Evolutionary conservation across 2,797 vertebrate species (phyloP).

Genomic region (Sparidentex hasta): DNA sequence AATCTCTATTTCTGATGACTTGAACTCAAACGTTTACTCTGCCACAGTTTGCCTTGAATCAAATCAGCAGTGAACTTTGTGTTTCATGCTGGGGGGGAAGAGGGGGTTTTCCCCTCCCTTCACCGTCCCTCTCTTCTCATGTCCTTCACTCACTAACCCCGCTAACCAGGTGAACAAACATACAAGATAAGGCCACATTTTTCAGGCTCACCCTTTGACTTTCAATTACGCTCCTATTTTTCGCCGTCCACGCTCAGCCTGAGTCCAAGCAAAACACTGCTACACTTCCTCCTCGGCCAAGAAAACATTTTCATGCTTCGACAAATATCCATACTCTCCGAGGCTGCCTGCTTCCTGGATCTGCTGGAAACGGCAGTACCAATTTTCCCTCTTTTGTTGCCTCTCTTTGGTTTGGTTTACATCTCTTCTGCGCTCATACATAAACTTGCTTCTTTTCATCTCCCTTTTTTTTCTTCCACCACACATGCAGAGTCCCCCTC

Average conservation of each 20-base stretch:
- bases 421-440: conserved; percentile 12
- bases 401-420: conserved; percentile 11
- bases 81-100: conserved; percentile 8
- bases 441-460: conserved; percentile 13
- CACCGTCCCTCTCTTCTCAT: conserved; percentile 28
- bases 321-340: conserved; percentile 59
- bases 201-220: conserved; percentile 73
- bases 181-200: conserved; percentile 83
- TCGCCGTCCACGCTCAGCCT: conserved; percentile 47
- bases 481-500: neutral
- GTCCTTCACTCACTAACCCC: conserved; percentile 79
- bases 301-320: conserved; percentile 74
- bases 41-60: conserved; percentile 44
- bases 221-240: conserved; percentile 74
- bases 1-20: conserved; percentile 46
- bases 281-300: conserved; percentile 72
- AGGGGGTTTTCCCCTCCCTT: neutral
- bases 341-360: conserved; percentile 55
- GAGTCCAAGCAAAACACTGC: conserved; percentile 74
- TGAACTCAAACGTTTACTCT: conserved; percentile 55
- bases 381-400: conserved; percentile 49
- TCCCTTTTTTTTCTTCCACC: conserved; percentile 12
- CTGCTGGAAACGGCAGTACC: conserved; percentile 36
- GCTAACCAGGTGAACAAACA: conserved; percentile 88
- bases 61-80: conserved; percentile 48